Percentiles rank a stretch among this genome's conserved stretches.
Conservation (phyloP, 1,140 invertebrate genomes). For the Eupeodes corollae region DNA sequence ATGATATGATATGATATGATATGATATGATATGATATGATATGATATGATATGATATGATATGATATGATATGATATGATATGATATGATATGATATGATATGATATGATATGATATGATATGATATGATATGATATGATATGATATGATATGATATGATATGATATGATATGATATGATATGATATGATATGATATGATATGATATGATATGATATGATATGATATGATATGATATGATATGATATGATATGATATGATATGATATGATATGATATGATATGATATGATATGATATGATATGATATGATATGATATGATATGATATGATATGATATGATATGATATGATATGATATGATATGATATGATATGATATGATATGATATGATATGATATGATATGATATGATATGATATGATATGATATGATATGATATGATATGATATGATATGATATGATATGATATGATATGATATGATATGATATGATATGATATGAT, state of each 20-base stretch:
- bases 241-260: not conserved
- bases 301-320: not conserved
- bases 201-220: not conserved
- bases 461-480: not conserved
- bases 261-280: not conserved
- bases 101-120: not conserved
- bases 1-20: not conserved
- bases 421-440: not conserved
- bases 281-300: not conserved
- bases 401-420: not conserved
- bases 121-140: not conserved
- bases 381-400: not conserved
- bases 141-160: not conserved
- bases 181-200: not conserved
- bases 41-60: not conserved
- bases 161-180: not conserved
- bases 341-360: not conserved
- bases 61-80: not conserved
- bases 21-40: not conserved
- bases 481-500: not conserved
- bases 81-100: not conserved
- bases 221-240: not conserved
- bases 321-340: not conserved
- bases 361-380: not conserved
- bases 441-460: not conserved